Base-by-base conservation (phyloP, 1,140 invertebrate genomes). In the Penaeus indicus region DNA sequence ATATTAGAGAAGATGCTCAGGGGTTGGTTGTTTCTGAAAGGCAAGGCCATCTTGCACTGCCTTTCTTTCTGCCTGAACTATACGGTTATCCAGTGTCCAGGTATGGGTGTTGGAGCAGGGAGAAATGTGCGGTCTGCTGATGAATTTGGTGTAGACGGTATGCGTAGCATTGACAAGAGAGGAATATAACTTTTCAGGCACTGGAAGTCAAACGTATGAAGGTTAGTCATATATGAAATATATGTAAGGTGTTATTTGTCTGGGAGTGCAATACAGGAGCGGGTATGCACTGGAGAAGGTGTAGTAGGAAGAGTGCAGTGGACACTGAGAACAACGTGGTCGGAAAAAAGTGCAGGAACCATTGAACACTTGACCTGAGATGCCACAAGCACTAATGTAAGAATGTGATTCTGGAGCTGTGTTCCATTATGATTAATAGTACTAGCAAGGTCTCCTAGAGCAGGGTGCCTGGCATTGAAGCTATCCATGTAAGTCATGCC, bases 191-290 rank as follows among this genome's bases (percentile, higher is more conserved):
- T 67, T 83, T 25, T 67, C 32, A 83, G 54, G 61, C 63, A 21
- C 16, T 63, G 13, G 54, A 22, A 63, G n/a, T 32, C 81, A 27
- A 67, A 83, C 22, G 3, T 62, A 67, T 1, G 63, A 64, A 67
- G 81, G 81, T 83, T 67, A 38, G 0, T 67, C 27, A 83, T 60
- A 54, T 79, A 42, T 79, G 32, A 79, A 22, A 79, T 79, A 25
- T 18, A 38, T 18, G 11, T 38, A 42, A 7, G 1, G 25, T 63
- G 61, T 8, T 7, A 79, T 18, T 38, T 79, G 22, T 1, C 1
- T 2, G 77, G 77, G 64, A 79, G 18, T 79, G 2, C 32, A 79
- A 79, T 79, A 22, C 11, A n/a, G 42, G 27, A 54, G 22, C 2
- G 77, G 42, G 27, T 79, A 42, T 79, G 27, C 42, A 79, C 3